Evolutionary conservation across 2,113 vertebrate genomes (phyloP).

Genomic region (Urocitellus parryii): DNA sequence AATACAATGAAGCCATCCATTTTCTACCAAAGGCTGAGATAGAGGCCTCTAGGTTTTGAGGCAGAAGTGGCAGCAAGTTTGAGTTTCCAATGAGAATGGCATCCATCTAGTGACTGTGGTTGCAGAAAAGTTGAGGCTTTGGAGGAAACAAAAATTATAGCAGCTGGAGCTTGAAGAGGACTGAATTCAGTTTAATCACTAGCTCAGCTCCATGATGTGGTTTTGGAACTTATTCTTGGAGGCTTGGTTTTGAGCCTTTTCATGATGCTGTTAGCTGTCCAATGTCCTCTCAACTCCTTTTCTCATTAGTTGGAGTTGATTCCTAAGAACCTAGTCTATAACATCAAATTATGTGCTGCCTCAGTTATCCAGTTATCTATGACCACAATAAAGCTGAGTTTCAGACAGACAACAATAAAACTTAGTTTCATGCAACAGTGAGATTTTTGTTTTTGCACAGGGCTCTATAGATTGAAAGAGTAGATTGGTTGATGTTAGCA

Average conservation of each 20-base stretch:
- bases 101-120: neutral
- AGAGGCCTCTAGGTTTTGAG: neutral
- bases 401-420: neutral
- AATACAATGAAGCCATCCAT: neutral
- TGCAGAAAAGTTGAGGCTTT: slow-evolving; percentile 6
- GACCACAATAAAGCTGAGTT: neutral
- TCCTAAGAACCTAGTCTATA: neutral
- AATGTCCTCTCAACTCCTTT: neutral
- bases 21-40: neutral
- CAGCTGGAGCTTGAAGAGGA: neutral
- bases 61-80: neutral
- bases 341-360: neutral
- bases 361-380: neutral
- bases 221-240: slow-evolving; percentile 32
- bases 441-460: neutral
- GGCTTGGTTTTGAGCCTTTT: neutral
- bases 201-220: neutral
- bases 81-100: neutral
- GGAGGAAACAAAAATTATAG: neutral
- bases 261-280: neutral
- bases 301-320: slow-evolving; percentile 5
- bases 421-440: neutral
- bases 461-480: neutral
- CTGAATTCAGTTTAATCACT: neutral
- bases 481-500: neutral